A percentile compares a stretch with the other conserved stretches of the same genome.
These are phyloP conservation scores for Drosophila ironensis DNA, from an alignment of 1,140 invertebrate genomes.

Conservation along the genomic window DNA sequence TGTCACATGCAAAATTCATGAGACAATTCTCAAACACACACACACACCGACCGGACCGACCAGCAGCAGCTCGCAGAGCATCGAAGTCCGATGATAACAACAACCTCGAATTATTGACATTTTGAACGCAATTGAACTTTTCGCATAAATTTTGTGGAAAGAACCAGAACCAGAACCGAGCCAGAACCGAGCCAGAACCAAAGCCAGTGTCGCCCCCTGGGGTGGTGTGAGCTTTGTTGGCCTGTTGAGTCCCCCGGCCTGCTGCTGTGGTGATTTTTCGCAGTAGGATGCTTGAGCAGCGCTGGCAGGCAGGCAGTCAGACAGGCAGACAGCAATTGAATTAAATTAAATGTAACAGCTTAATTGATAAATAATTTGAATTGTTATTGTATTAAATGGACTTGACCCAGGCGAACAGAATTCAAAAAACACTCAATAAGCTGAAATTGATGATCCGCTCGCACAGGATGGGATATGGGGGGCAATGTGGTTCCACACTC, in stretches of 20 bases:
- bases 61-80: conserved; percentile 6
- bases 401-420: no score
- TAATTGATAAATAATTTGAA: conserved; percentile 76
- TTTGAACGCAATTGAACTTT: conserved; percentile 78
- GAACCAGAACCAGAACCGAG: no score
- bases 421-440: no score
- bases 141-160: conserved; percentile 57
- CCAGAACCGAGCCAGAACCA: neutral
- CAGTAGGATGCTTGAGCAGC: no score
- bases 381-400: conserved; percentile 57
- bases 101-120: conserved; percentile 70
- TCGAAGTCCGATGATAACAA: no score
- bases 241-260: no score
- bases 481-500: no score
- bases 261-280: no score
- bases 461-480: no score
- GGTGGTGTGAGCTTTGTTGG: neutral
- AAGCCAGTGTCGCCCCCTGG: no score
- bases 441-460: no score
- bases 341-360: conserved; percentile 60
- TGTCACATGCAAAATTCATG: conserved; percentile 74
- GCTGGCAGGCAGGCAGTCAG: no score
- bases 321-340: conserved; percentile 36
- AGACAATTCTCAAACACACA: conserved; percentile 44
- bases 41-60: neutral